Conservation (phyloP, 1,140 invertebrate genomes). For the Zaprionus davidi region DNA sequence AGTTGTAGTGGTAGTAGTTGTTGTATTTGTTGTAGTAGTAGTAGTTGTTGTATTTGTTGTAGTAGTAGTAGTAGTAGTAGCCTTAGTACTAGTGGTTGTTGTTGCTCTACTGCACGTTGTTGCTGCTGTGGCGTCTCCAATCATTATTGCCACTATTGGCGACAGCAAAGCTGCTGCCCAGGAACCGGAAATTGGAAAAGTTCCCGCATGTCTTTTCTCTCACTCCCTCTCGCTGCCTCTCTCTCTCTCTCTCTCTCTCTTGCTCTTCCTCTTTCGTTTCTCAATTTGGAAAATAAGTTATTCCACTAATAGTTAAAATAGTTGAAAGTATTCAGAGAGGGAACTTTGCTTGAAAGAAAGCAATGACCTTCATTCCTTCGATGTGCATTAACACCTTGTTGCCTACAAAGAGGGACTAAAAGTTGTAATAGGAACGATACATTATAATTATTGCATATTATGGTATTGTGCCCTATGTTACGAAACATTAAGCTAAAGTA, state of each 20-base stretch:
- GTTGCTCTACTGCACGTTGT: constrained; percentile 11
- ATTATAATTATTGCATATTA: neutral
- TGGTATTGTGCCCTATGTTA: too few relatives aligned
- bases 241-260: neutral
- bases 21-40: constrained; percentile 7
- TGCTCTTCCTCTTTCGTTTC: constrained; percentile 7
- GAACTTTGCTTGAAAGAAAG: neutral
- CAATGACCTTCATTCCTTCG: neutral
- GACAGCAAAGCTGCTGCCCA: constrained; percentile 42
- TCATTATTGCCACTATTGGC: constrained; percentile 63
- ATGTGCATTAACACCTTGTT: neutral
- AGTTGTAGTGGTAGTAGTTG: constrained; percentile 27
- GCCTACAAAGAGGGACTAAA: neutral
- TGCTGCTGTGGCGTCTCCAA: constrained; percentile 31
- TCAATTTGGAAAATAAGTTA: constrained; percentile 26
- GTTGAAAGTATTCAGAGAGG: neutral
- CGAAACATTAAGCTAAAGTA: too few relatives aligned
- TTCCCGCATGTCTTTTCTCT: constrained; percentile 25
- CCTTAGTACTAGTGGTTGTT: constrained; percentile 21
- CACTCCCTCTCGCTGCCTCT: neutral
- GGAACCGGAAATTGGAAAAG: constrained; percentile 76
- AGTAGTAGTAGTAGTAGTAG: neutral
- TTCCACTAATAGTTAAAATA: constrained; percentile 24
- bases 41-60: neutral
- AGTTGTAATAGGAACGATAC: neutral